Percentiles rank a stretch among this genome's conserved stretches.
These are phyloP conservation scores for Arizona elegans DNA, from an alignment of 2,113 vertebrate genomes.

Conservation along the genomic window DNA sequence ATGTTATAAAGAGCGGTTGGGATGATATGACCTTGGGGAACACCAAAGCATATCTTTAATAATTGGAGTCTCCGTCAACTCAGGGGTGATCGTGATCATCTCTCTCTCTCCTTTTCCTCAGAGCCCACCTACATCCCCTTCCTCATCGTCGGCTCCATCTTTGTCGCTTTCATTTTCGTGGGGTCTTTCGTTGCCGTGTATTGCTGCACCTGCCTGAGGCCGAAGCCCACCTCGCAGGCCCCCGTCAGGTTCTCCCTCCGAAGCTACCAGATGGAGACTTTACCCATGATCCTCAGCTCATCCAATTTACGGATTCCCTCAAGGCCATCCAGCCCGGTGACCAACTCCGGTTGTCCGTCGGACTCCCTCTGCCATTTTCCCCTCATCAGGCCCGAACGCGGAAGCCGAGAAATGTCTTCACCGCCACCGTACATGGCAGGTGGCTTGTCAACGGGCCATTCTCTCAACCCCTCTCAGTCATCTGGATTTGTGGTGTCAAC, in stretches of 20 bases:
- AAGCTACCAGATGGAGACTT: slow-evolving; percentile 91
- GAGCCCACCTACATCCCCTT: slow-evolving; percentile 96
- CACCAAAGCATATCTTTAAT: background rate
- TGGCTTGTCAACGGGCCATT: slow-evolving; percentile 64
- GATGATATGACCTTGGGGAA: background rate
- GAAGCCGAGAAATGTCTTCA: slow-evolving; percentile 72
- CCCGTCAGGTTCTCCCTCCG: slow-evolving; percentile 91
- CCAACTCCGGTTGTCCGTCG: slow-evolving; percentile 85
- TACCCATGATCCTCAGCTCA: slow-evolving; percentile 93
- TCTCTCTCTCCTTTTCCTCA: slow-evolving; percentile 27
- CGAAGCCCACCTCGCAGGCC: slow-evolving; percentile 88
- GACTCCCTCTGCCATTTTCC: slow-evolving; percentile 86
- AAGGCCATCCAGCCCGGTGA: slow-evolving; percentile 90
- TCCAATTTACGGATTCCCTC: slow-evolving; percentile 84
- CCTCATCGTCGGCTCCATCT: slow-evolving; percentile 95
- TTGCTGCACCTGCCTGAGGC: slow-evolving; percentile 93
- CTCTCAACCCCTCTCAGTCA: slow-evolving; percentile 71
- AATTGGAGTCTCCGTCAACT: background rate
- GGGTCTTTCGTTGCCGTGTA: slow-evolving; percentile 92
- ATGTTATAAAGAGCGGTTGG: background rate
- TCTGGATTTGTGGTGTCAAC: slow-evolving; percentile 80
- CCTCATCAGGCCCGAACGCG: slow-evolving; percentile 76
- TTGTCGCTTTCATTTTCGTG: slow-evolving; percentile 92
- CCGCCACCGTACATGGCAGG: slow-evolving; percentile 84
- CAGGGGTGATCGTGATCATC: background rate